Percentiles rank a stretch among this genome's conserved stretches.
phyloP scores from a whole-genome alignment of 2,888 invertebrate genomes.

The Kuschelorhynchus macadamiae region DNA sequence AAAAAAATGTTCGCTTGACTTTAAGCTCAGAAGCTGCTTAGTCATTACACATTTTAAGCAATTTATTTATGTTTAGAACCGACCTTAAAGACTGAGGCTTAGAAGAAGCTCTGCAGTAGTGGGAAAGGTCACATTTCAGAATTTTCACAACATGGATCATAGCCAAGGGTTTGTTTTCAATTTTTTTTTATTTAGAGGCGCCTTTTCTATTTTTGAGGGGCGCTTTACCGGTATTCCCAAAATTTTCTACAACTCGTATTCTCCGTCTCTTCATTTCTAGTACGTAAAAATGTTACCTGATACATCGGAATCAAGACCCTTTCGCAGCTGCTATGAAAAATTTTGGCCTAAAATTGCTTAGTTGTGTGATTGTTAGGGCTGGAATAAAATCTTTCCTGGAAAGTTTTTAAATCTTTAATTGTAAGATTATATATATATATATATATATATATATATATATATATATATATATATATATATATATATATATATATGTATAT shows the following conservation, averaged over 20 bases:
- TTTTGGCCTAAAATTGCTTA: neutral
- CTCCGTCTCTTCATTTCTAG: neutral
- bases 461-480: no score
- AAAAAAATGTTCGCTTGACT: neutral
- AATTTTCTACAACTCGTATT: neutral
- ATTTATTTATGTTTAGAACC: neutral
- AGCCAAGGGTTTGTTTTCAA: neutral
- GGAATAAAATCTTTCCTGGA: neutral
- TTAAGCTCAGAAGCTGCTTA: neutral
- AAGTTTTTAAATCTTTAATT: neutral
- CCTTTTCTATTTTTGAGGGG: neutral
- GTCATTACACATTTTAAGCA: neutral
- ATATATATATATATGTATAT: no score
- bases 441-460: no score
- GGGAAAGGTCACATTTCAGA: neutral
- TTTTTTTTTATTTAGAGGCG: neutral
- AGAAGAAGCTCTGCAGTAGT: conserved; percentile 3
- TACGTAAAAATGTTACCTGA: neutral
- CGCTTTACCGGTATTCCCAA: neutral
- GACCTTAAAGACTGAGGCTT: neutral
- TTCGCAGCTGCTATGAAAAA: neutral
- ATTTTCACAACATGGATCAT: neutral
- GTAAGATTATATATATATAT: no score
- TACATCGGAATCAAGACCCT: neutral
- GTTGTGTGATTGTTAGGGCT: neutral